phyloP scores from a whole-genome alignment of 2,797 vertebrate genomes.

The Tenualosa ilisha region DNA sequence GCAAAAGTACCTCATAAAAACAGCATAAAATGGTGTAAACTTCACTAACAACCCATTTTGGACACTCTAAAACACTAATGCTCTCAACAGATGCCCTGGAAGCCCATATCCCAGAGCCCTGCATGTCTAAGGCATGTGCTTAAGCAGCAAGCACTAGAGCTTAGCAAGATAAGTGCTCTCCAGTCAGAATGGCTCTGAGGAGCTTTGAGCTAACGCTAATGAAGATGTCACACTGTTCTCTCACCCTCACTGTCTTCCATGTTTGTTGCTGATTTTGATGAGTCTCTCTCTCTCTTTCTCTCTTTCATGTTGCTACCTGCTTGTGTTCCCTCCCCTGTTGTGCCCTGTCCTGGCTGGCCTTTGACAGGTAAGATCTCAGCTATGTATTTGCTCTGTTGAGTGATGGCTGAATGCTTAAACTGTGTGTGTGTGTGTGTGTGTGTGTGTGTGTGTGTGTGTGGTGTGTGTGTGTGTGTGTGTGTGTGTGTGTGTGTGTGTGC shows the following conservation, averaged over 20 bases:
- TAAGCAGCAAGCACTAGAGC: not conserved
- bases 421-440: not conserved
- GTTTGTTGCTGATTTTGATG: constrained; percentile 28
- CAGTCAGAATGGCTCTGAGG: constrained; percentile 30
- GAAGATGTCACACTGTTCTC: constrained; percentile 33
- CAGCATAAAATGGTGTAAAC: not conserved
- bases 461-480: not conserved
- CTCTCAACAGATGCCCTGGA: not conserved
- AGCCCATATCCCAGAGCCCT: not conserved
- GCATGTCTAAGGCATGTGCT: not conserved
- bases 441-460: not conserved
- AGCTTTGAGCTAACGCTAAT: constrained; percentile 36
- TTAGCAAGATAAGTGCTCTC: not conserved
- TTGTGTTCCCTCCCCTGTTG: constrained; percentile 13
- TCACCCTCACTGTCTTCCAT: not conserved
- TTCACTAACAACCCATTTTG: not conserved
- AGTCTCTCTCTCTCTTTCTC: constrained; percentile 30
- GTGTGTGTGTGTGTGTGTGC: not conserved
- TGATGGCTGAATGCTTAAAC: constrained; percentile 36
- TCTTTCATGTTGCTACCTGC: constrained; percentile 46
- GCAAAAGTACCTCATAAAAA: not conserved
- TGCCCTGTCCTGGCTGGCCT: constrained; percentile 35
- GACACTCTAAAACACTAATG: not conserved
- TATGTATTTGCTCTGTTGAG: constrained; percentile 25
- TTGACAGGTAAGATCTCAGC: constrained; percentile 48